Base-by-base conservation (phyloP, 2,113 vertebrate genomes). In the Tachycineta bicolor region DNA sequence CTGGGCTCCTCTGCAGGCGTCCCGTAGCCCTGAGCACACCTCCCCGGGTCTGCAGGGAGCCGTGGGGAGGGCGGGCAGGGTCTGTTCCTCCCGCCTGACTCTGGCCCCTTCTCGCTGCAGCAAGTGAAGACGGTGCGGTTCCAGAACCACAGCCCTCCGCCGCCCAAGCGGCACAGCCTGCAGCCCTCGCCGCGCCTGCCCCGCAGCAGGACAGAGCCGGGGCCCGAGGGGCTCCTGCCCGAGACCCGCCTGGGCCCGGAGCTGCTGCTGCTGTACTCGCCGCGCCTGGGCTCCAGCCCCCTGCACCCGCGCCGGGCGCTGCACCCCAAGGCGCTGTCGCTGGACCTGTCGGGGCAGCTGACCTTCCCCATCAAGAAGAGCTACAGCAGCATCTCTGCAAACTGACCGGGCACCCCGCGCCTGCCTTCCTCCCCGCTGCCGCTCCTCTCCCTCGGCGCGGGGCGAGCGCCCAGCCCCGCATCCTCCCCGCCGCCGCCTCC, bases 91-190 rank as follows among this genome's bases (percentile, higher is more conserved):
- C 39, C 67, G 0, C 25, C 7, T 83, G 67, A 93, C 81, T 29
- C 43, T 3, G 37, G 6, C 47, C 82, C 73, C 47, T 90, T 97
- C 86, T 97, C 79, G 0, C 95, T 95, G 83, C 96, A 99, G 99
- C 98, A 98, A 70, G 98, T 98, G 86, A 99, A 99, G 97, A 99
- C 99, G 4, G 99, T 99, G 94, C 96, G 99, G 80, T 99, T 99
- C 96, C 96, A 98, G 92, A 98, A 98, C 92, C 98, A 98, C 89
- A 99, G 97, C 98, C 95, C 98, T 64, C 96, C 98, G 60, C 97
- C 97, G 13, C 70, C 98, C 97, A 98, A 98, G 88, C 97, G 98
- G 39, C 97, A 97, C 41, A 96, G 97, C 76, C 97, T 98, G 47
- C 98, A 98, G 87, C 97, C 98, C 6, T 96, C 98, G 33, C 97